Conservation (phyloP, 2,888 invertebrate genomes). For the Tholera decimalis region DNA sequence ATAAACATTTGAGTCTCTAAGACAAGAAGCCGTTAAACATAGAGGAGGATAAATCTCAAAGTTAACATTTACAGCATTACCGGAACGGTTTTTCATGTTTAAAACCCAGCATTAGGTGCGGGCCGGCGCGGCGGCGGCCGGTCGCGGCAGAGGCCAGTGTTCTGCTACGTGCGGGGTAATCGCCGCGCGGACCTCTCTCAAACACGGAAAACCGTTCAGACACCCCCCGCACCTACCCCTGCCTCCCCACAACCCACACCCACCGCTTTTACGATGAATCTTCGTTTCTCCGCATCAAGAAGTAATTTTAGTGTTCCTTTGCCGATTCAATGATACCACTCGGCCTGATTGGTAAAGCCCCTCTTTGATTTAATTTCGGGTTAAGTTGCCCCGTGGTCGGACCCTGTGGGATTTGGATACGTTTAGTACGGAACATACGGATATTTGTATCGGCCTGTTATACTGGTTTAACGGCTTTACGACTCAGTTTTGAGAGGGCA, state of each 20-base stretch:
- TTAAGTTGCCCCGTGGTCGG: slow-evolving; percentile 88
- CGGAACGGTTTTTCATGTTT: slow-evolving; percentile 90
- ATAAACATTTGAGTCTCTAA: slow-evolving; percentile 67
- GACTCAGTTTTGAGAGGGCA: slow-evolving; percentile 52
- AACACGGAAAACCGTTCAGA: slow-evolving; percentile 91
- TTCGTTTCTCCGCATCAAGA: slow-evolving; percentile 91
- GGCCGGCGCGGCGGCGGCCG: slow-evolving; percentile 67
- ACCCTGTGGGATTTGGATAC: slow-evolving; percentile 84
- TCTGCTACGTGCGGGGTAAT: slow-evolving; percentile 88
- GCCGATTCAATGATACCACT: slow-evolving; percentile 92
- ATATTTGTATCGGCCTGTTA: slow-evolving; percentile 78
- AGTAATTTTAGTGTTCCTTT: slow-evolving; percentile 92
- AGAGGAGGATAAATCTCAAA: slow-evolving; percentile 80
- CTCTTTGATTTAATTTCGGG: slow-evolving; percentile 91
- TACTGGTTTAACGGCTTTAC: slow-evolving; percentile 72
- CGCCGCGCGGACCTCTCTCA: slow-evolving; percentile 87
- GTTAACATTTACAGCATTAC: slow-evolving; percentile 87
- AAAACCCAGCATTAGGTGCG: slow-evolving; percentile 87
- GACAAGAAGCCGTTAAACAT: slow-evolving; percentile 76
- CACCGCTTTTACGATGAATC: slow-evolving; percentile 91
- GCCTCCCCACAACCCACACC: slow-evolving; percentile 73
- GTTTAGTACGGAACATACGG: slow-evolving; percentile 67
- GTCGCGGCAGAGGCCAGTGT: slow-evolving; percentile 72
- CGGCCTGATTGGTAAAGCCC: slow-evolving; percentile 90
- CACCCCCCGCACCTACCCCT: slow-evolving; percentile 72